phyloP scores from a whole-genome alignment of 1,140 invertebrate species.

The Sycophaga agraensis region DNA sequence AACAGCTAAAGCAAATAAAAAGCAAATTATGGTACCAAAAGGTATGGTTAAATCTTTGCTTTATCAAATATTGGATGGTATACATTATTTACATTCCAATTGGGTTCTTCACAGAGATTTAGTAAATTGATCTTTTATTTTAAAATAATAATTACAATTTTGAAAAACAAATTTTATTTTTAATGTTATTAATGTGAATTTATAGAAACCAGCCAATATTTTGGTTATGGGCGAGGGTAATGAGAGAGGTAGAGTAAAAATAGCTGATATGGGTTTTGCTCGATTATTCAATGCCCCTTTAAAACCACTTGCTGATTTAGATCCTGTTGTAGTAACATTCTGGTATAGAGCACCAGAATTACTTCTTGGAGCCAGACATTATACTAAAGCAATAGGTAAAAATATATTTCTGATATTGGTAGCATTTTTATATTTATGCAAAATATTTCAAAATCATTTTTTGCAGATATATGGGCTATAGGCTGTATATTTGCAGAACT shows the following conservation, averaged over 20 bases:
- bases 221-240: conserved; percentile 99
- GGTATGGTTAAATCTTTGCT: conserved; percentile 97
- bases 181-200: conserved; percentile 23
- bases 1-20: conserved; percentile 97
- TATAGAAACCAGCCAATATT: conserved; percentile 98
- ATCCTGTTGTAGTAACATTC: conserved; percentile 99
- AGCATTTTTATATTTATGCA: neutral
- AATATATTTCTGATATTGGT: neutral
- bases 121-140: conserved; percentile 60
- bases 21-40: conserved; percentile 93
- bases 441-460: conserved; percentile 2
- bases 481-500: conserved; percentile 99
- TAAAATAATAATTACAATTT: neutral
- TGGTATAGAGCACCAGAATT: conserved; percentile 99
- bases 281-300: conserved; percentile 96
- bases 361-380: conserved; percentile 94
- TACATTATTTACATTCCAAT: conserved; percentile 99
- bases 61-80: conserved; percentile 98
- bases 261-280: conserved; percentile 99
- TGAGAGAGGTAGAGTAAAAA: conserved; percentile 96
- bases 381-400: conserved; percentile 95
- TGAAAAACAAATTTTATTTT: neutral
- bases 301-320: conserved; percentile 95
- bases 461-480: conserved; percentile 98
- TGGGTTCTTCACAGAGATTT: conserved; percentile 99